Evolutionary conservation across 2,797 vertebrate genomes (phyloP).

Genomic region (Chloroceryle amazona): DNA sequence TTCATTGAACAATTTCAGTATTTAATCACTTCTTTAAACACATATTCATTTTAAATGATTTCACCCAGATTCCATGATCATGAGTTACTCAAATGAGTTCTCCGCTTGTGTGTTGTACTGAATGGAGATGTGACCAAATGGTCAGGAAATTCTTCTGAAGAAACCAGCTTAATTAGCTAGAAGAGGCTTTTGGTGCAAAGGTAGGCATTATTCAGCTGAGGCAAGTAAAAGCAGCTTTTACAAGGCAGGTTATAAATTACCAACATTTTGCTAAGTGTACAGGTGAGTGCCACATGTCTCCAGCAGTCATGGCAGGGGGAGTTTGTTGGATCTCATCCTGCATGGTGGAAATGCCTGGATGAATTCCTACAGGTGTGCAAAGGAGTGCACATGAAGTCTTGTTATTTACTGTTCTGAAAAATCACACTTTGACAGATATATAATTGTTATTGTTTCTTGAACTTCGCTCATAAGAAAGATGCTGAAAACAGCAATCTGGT

Average conservation of each 20-base stretch:
- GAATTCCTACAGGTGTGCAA: not conserved
- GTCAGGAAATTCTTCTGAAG: not conserved
- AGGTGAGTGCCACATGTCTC: not conserved
- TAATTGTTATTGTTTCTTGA: constrained; percentile 53
- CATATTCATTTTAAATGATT: constrained; percentile 66
- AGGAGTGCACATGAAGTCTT: not conserved
- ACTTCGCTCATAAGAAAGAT: constrained; percentile 54
- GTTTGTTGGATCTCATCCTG: not conserved
- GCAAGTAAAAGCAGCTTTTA: not conserved
- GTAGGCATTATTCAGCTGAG: not conserved
- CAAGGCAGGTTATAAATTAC: not conserved
- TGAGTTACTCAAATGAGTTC: not conserved
- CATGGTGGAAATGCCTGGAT: not conserved
- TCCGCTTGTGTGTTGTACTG: not conserved
- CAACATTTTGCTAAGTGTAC: not conserved
- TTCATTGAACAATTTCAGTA: constrained; percentile 73
- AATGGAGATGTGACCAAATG: not conserved
- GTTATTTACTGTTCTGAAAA: constrained; percentile 17
- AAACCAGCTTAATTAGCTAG: not conserved
- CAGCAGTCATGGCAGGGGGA: not conserved
- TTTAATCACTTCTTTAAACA: constrained; percentile 75
- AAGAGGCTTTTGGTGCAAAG: not conserved
- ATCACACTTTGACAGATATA: not conserved
- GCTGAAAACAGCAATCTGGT: constrained; percentile 47
- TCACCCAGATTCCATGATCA: not conserved